Conservation (phyloP, 2,113 vertebrate species). For the Mesoclemmys tuberculata region DNA sequence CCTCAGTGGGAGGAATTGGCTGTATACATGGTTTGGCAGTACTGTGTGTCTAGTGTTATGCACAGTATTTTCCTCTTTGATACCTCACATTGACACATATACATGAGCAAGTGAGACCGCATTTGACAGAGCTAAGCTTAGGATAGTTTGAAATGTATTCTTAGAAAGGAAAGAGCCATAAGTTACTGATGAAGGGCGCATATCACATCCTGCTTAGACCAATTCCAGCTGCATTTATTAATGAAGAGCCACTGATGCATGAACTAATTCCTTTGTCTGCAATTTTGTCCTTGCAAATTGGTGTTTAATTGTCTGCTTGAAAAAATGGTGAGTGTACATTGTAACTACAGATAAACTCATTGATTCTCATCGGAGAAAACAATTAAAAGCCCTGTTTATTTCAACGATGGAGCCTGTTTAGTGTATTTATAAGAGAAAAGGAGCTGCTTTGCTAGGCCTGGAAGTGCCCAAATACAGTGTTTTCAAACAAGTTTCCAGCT, state of each 20-base stretch:
- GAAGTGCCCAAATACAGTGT: background rate
- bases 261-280: background rate
- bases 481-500: background rate
- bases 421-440: background rate
- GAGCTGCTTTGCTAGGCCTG: background rate
- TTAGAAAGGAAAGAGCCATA: background rate
- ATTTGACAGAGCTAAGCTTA: background rate
- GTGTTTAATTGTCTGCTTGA: constrained; percentile 39
- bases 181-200: background rate
- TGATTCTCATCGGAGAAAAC: constrained; percentile 32
- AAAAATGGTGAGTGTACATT: background rate
- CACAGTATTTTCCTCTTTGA: rapidly evolving
- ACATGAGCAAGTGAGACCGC: background rate
- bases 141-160: no score
- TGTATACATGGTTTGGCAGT: no score
- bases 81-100: background rate
- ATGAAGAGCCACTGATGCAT: background rate
- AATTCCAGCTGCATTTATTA: constrained; percentile 30
- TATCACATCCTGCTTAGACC: background rate
- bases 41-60: rapidly evolving
- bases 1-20: background rate
- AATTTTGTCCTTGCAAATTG: constrained; percentile 34
- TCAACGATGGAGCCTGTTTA: background rate
- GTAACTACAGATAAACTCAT: constrained; percentile 19
- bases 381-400: constrained; percentile 32